Evolutionary conservation across 2,888 invertebrate species (phyloP), one percentile per base, ranked within the genome.

Genomic region (Orthosia gracilis): DNA sequence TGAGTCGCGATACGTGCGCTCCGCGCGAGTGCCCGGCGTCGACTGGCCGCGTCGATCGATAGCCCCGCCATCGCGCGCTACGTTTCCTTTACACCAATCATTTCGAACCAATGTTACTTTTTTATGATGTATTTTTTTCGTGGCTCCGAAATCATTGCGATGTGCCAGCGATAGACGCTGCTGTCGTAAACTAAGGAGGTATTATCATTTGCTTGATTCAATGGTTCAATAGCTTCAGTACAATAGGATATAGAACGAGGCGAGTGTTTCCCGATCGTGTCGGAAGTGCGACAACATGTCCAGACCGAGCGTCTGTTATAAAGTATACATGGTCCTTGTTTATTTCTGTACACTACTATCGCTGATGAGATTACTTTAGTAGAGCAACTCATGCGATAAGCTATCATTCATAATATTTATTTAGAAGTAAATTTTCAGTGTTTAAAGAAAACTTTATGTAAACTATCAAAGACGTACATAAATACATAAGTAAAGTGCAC

Each of bases 11-110:
- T 85, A 94, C 95, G 93, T 91, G 89, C 86, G 84, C 84, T 91
- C 90, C 94, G 92, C 91, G 87, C 90, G 90, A 88, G 78, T 91
- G 92, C 92, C 93, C 93, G 92, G 94, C 94, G 95, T 95, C 92
- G 92, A 96, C 96, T 96, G 92, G 75, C 87, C 89, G 94, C 94
- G 93, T 90, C 94, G 96, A 96, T 96, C 96, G 96, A 96, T 96
- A 94, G 79, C 81, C 70, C 87, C 84, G 92, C 94, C 94, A 92
- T 93, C 92, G 93, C 92, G 91, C 95, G 94, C 93, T 93, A 76
- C 82, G 84, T 82, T 82, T 91, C 94, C 93, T 94, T 93, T 91
- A 89, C 91, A 90, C 88, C 83, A 80, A 83, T 83, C 86, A 82
- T 83, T 85, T 76, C 77, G 76, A 78, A 80, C 75, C 78, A 77